Evolutionary conservation across 2,797 vertebrate genomes (phyloP).

Genomic region (Intellagama lesueurii): DNA sequence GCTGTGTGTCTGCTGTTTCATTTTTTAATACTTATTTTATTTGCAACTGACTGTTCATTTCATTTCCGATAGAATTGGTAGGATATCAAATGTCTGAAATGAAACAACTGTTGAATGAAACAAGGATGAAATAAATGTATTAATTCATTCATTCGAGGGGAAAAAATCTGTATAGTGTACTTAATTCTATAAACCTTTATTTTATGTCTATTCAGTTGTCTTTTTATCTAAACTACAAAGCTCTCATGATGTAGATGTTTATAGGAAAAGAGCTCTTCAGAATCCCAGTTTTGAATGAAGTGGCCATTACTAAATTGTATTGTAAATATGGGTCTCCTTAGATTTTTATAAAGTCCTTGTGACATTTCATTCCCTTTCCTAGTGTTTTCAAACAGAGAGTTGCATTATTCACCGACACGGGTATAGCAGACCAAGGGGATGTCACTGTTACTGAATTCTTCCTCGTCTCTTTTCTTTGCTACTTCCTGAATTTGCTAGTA

Average conservation of each 20-base stretch:
- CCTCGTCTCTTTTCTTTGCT: not conserved
- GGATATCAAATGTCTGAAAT: not conserved
- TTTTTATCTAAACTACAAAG: not conserved
- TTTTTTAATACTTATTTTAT: too few relatives aligned
- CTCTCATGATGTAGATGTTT: not conserved
- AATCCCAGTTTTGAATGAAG: not conserved
- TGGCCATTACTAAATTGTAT: not conserved
- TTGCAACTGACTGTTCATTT: too few relatives aligned
- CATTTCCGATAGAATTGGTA: too few relatives aligned
- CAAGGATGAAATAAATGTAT: too few relatives aligned
- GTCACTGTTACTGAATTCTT: not conserved
- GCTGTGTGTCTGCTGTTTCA: not conserved
- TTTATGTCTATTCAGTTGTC: not conserved
- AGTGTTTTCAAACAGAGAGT: not conserved
- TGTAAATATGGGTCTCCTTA: not conserved
- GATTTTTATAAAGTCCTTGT: not conserved
- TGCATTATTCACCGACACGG: not conserved
- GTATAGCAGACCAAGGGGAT: not conserved
- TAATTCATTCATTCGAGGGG: not conserved
- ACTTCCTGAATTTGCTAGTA: too few relatives aligned
- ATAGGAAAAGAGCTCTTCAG: not conserved
- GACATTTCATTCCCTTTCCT: not conserved
- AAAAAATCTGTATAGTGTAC: not conserved
- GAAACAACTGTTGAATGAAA: not conserved
- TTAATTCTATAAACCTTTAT: not conserved